These are phyloP conservation scores for Otus sunia DNA, from an alignment of 2,113 vertebrate genomes.

Conservation along the genomic window DNA sequence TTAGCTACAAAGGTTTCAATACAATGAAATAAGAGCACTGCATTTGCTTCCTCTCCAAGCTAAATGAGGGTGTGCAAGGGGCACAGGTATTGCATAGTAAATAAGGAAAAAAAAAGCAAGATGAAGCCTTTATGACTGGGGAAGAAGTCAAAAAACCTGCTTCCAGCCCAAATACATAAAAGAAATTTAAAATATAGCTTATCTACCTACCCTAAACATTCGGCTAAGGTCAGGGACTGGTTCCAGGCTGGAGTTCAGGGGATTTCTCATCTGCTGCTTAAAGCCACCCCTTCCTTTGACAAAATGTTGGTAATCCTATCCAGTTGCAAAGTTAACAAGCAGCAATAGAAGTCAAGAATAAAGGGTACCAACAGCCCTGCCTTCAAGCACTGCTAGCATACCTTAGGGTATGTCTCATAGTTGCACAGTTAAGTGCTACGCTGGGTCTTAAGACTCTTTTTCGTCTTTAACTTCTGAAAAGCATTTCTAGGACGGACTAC, in stretches of 20 bases:
- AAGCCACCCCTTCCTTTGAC: background rate
- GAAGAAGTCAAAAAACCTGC: background rate
- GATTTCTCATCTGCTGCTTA: background rate
- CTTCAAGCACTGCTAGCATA: background rate
- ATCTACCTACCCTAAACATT: background rate
- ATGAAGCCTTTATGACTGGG: background rate
- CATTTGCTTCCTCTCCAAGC: background rate
- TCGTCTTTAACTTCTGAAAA: background rate
- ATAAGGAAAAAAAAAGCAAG: background rate
- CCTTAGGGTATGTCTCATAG: background rate
- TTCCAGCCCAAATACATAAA: background rate
- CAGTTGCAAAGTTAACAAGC: background rate
- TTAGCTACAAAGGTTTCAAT: background rate
- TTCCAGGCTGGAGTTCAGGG: background rate
- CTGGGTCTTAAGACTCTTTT: background rate
- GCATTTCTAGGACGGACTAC: background rate
- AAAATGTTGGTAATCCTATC: background rate
- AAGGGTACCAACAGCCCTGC: background rate
- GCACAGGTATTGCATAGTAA: background rate
- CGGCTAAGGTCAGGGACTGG: background rate
- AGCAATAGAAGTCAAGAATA: background rate
- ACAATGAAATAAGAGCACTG: background rate
- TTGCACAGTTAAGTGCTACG: background rate
- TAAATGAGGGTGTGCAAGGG: background rate
- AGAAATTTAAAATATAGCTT: background rate